These are phyloP conservation scores for Chymomyza amoena DNA, from an alignment of 2,888 invertebrate genomes.

Conservation along the genomic window DNA sequence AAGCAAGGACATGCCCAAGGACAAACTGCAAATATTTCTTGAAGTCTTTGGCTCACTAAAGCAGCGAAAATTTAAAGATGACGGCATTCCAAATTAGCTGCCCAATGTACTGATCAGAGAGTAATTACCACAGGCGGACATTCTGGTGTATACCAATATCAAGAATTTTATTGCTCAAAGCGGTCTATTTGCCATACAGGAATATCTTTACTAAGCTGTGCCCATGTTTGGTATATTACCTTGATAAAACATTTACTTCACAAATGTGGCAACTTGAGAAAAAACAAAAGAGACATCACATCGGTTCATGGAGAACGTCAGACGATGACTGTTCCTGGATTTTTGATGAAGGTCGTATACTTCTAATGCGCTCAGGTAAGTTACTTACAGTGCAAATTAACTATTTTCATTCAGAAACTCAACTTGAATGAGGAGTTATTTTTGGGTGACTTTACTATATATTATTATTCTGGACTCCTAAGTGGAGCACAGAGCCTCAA, in stretches of 20 bases:
- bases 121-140: slow-evolving; percentile 81
- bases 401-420: slow-evolving; percentile 59
- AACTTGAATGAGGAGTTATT: slow-evolving; percentile 75
- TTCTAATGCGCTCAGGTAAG: slow-evolving; percentile 78
- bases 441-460: slow-evolving; percentile 75
- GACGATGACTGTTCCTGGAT: too few species aligned
- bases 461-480: too few species aligned
- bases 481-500: too few species aligned
- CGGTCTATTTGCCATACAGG: slow-evolving; percentile 78
- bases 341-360: slow-evolving; percentile 79
- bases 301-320: too few species aligned
- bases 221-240: too few species aligned
- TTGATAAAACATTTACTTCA: too few species aligned
- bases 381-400: background rate
- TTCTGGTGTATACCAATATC: slow-evolving; percentile 79
- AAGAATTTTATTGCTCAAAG: slow-evolving; percentile 79
- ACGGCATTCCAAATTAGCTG: slow-evolving; percentile 75
- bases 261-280: too few species aligned
- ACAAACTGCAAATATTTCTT: slow-evolving; percentile 76
- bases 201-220: slow-evolving; percentile 77
- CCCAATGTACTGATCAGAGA: slow-evolving; percentile 79
- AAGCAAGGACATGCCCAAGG: slow-evolving; percentile 77
- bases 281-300: too few species aligned
- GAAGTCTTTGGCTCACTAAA: slow-evolving; percentile 78
- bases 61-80: slow-evolving; percentile 80